Conservation (phyloP, 2,888 invertebrate species). For the Melinaea menophilus region DNA sequence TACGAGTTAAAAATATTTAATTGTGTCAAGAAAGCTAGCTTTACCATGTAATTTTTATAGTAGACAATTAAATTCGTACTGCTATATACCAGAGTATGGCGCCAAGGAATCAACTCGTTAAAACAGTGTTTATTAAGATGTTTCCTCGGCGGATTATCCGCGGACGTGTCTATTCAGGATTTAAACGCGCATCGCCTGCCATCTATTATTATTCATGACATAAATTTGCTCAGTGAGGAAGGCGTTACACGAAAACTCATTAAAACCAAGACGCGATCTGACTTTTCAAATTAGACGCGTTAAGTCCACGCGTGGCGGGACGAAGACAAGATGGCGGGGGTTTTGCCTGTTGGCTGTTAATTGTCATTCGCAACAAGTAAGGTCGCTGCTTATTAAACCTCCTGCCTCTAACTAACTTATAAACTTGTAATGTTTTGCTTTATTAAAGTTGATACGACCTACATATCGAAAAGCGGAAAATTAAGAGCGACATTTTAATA, state of each 20-base stretch:
- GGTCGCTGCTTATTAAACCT: constrained; percentile 67
- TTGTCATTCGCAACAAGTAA: constrained; percentile 68
- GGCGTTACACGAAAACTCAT: constrained; percentile 77
- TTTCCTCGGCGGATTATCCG: constrained; percentile 63
- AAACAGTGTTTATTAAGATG: constrained; percentile 63
- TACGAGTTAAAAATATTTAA: neutral
- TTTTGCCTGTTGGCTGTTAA: constrained; percentile 43
- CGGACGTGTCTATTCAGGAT: constrained; percentile 67
- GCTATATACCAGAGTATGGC: constrained; percentile 13
- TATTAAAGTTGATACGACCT: constrained; percentile 26
- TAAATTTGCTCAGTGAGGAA: constrained; percentile 72
- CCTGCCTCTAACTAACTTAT: constrained; percentile 64
- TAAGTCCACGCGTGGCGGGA: constrained; percentile 71
- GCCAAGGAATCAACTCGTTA: constrained; percentile 51
- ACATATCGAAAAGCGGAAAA: constrained; percentile 14
- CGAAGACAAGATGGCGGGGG: constrained; percentile 44
- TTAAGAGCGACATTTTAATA: constrained; percentile 14
- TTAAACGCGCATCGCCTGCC: constrained; percentile 68
- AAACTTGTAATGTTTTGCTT: constrained; percentile 37
- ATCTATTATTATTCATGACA: constrained; percentile 76
- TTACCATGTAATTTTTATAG: neutral
- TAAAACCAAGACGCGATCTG: constrained; percentile 74
- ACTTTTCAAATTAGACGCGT: constrained; percentile 76
- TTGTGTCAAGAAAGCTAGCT: neutral
- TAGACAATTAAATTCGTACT: constrained; percentile 19